These are phyloP conservation scores for Neelides folsomi DNA, from an alignment of 2,888 invertebrate species.

Conservation along the genomic window DNA sequence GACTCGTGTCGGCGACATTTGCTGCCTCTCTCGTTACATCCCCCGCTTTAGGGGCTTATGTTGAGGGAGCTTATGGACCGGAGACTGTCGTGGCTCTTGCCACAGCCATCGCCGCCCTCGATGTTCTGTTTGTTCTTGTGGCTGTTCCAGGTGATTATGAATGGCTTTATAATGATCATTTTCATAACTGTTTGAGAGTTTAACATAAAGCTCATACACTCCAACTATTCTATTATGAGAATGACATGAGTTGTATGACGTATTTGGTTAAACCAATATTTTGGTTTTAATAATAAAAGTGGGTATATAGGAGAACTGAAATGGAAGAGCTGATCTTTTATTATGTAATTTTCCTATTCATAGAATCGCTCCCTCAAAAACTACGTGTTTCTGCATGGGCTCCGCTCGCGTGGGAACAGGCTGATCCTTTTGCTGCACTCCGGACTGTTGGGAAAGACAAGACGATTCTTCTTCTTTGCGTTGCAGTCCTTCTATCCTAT, in stretches of 20 bases:
- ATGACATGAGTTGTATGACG: no score
- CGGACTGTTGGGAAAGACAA: slow-evolving; percentile 86
- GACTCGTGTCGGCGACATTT: slow-evolving; percentile 94
- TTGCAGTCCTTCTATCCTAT: slow-evolving; percentile 94
- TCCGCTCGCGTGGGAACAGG: slow-evolving; percentile 62
- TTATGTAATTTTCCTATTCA: no score
- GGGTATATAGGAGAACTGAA: no score
- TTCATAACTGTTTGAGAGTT: no score
- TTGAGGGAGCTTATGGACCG: slow-evolving; percentile 69
- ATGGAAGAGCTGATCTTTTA: no score
- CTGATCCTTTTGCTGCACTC: slow-evolving; percentile 91
- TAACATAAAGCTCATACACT: no score
- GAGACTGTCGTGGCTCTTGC: slow-evolving; percentile 85
- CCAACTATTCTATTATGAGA: no score
- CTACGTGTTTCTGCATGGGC: slow-evolving; percentile 59
- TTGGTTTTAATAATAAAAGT: no score
- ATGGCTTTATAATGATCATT: no score
- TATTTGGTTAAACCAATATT: no score
- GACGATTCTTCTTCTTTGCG: slow-evolving; percentile 89
- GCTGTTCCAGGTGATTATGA: slow-evolving; percentile 71
- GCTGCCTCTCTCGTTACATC: slow-evolving; percentile 98
- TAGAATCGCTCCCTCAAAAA: slow-evolving; percentile 90
- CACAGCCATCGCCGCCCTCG: slow-evolving; percentile 85
- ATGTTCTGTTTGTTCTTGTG: slow-evolving; percentile 94
- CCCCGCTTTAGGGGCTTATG: slow-evolving; percentile 71